Evolutionary conservation across 2,888 invertebrate species (phyloP).

Genomic region (Nomada lathburiana): DNA sequence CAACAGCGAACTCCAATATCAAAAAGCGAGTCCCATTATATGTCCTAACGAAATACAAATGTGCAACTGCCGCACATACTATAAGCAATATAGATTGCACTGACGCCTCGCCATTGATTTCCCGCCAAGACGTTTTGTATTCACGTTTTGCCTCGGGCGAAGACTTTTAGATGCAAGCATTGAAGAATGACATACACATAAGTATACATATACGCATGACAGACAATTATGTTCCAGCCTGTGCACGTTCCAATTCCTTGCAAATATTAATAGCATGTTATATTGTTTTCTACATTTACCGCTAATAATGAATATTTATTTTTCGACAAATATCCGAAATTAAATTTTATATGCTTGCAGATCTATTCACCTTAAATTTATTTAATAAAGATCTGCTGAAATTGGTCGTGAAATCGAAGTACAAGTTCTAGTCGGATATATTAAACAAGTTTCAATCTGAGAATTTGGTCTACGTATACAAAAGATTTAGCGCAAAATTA

Average conservation of each 20-base stretch:
- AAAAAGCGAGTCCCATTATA: not conserved
- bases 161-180: slow-evolving; percentile 29
- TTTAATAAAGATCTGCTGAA: too few relatives aligned
- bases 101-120: slow-evolving; percentile 60
- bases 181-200: not conserved
- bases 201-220: not conserved
- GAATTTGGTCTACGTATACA: not conserved
- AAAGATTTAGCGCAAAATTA: not conserved
- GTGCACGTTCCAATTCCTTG: not conserved
- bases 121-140: slow-evolving; percentile 42
- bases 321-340: not conserved
- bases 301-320: not conserved
- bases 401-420: too few relatives aligned
- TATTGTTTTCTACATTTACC: not conserved
- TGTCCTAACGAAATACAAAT: slow-evolving; percentile 39
- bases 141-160: slow-evolving; percentile 16
- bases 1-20: not conserved
- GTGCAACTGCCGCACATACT: slow-evolving; percentile 8
- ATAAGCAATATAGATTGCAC: slow-evolving; percentile 5
- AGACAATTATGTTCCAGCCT: not conserved
- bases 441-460: too few relatives aligned
- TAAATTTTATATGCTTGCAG: not conserved
- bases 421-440: too few relatives aligned
- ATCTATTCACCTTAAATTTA: too few relatives aligned
- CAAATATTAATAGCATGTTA: not conserved